Evolutionary conservation across 2,888 invertebrate genomes (phyloP), one percentile per base, ranked within the genome.

Genomic region (Leptopilina drosophilae): DNA sequence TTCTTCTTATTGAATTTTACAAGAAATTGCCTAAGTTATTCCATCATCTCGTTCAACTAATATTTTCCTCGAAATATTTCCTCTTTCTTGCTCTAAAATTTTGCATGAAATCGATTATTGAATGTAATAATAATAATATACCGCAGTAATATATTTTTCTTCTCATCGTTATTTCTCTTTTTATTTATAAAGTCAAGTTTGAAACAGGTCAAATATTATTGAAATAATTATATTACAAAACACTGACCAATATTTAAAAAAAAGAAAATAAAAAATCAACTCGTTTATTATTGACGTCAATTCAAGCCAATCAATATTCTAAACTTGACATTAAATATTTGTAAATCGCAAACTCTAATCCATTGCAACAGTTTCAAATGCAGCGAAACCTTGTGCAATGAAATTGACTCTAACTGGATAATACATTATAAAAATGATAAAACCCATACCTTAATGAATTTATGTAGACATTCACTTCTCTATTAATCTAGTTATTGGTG

Each of bases 251-350:
- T 42, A 42, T 42, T 42, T 42, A 49, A 11, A 12, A 11, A 12
- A 42, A 11, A 49, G 9, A 49, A 8, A n/a, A 14, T 53, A 56
- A 8, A 9, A 73, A 73, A 73, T 20, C 14, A 14, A 64, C 64
- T 14, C 12, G 40, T 64, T 64, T 26, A 26, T 40, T 64, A 64
- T 33, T 62, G 64, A 64, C 26, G 73, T 73, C 73, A 33, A 73
- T 26, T 69, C 14, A 56, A 14, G 53, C 56, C 56, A 73, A 73
- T 53, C 73, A 33, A 56, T 73, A 73, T 56, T 73, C 56, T 73
- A 73, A 56, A 73, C 56, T 73, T 73, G 73, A 73, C 73, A 73
- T 73, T 56, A 73, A 73, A 26, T 73, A 20, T 73, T 73, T 53
- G 53, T 56, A 73, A 73, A 73, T 73, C 73, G 69, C 49, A 12